phyloP scores from a whole-genome alignment of 1,140 invertebrate species.

The Drosophila mojavensis region DNA sequence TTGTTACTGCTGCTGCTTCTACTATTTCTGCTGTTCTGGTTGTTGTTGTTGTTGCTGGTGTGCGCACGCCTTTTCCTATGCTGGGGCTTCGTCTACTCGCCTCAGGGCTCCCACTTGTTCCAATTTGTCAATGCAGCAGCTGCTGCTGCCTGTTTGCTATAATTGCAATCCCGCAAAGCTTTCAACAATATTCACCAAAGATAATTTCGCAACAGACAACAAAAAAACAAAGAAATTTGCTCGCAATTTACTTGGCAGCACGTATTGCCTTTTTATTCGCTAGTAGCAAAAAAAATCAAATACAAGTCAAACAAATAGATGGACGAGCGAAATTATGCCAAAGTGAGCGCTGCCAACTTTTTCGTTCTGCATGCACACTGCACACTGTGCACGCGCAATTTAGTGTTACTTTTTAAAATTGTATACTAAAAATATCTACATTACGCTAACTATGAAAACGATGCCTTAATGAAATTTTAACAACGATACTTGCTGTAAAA shows the following conservation, averaged over 20 bases:
- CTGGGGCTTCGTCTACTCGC: slow-evolving; percentile 63
- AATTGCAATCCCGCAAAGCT: slow-evolving; percentile 27
- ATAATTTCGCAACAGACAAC: neutral
- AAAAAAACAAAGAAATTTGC: slow-evolving; percentile 11
- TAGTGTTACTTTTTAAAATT: neutral
- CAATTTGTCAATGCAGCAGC: slow-evolving; percentile 59
- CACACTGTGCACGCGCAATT: neutral
- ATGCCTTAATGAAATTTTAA: neutral
- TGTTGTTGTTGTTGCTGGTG: slow-evolving; percentile 40
- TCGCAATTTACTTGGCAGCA: slow-evolving; percentile 7
- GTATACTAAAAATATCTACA: neutral
- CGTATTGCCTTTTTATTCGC: slow-evolving; percentile 21
- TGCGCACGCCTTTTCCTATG: slow-evolving; percentile 58
- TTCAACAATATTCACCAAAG: slow-evolving; percentile 34
- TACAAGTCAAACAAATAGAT: slow-evolving; percentile 45
- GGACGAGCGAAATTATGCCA: slow-evolving; percentile 40
- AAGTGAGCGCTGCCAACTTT: slow-evolving; percentile 44
- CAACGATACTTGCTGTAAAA: slow-evolving; percentile 6
- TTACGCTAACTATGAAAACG: neutral
- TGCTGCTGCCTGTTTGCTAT: slow-evolving; percentile 28
- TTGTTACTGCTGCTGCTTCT: slow-evolving; percentile 2
- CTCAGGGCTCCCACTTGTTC: slow-evolving; percentile 66
- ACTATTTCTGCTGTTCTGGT: slow-evolving; percentile 33
- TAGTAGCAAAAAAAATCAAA: slow-evolving; percentile 29
- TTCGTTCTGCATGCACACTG: slow-evolving; percentile 4